Evolutionary conservation across 2,113 vertebrate genomes (phyloP), one percentile per base, ranked within the genome.

Genomic region (Saguinus midas): DNA sequence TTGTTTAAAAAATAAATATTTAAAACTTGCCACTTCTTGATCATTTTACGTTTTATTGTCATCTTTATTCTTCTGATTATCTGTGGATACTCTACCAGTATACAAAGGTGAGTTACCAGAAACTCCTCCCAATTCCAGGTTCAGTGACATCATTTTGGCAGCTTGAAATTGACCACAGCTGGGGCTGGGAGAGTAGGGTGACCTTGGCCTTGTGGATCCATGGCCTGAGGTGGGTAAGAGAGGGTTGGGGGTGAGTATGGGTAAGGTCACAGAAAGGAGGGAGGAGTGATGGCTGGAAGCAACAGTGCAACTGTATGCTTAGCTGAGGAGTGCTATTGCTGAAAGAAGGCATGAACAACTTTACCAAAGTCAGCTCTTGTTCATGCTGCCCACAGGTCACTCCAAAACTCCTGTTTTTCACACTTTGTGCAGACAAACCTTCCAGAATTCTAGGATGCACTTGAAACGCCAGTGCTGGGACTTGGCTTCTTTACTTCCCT

Each of bases 131-230:
- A 55, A 27, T 1, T 45, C 32, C 52, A 40, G 17, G 12, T 29
- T 80, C 13, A 27, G 14, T 76, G 75, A 57, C 40, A 68, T 75
- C 32, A 43, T 10, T 50, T 66, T 48, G 10, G 55, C 25, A 82
- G 21, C 11, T 20, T 43, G 57, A 90, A 80, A 40, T 37, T 86
- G 55, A 82, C 35, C 16, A 76, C 21, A 11, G 48, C 35, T n/a
- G 18, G 89, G 75, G 29, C 18, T 6, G 13, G 2, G 35, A 27
- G 40, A 0, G 64, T 66, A 35, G 17, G 25, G 0, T 11, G 8
- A 0, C 3, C 0, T 3, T 5, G 0, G 23, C 10, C 0, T 0
- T 7, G 25, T 6, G 0, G 7, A 0, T 58, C 9, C 0, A 4
- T 14, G 0, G 13, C 16, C 14, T 0, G 0, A 5, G 29, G 17